These are phyloP conservation scores for Argopecten irradians DNA, from an alignment of 1,140 invertebrate genomes.

Conservation along the genomic window DNA sequence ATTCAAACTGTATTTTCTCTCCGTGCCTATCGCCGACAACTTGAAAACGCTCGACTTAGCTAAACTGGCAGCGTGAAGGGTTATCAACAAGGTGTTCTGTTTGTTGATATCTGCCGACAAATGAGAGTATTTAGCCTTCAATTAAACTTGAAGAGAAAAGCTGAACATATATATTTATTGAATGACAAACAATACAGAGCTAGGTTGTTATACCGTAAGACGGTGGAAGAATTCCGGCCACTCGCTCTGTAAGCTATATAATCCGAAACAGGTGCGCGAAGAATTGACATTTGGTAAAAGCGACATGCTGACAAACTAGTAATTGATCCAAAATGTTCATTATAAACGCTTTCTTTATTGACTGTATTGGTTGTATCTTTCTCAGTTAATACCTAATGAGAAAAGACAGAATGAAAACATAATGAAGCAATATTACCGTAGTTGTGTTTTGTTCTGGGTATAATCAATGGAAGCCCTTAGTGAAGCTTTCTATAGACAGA, in stretches of 20 bases:
- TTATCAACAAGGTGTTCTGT: conserved; percentile 1
- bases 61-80: neutral
- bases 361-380: neutral
- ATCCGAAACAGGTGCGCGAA: conserved; percentile 10
- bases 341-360: neutral
- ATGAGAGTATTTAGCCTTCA: conserved; percentile 21
- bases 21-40: conserved; percentile 13
- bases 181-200: conserved; percentile 5
- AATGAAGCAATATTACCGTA: neutral
- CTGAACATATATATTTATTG: conserved; percentile 19
- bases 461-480: neutral
- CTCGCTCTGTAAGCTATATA: neutral
- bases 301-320: conserved; percentile 7
- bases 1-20: conserved; percentile 22
- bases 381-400: neutral
- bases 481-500: neutral
- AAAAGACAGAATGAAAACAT: neutral
- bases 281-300: conserved; percentile 9
- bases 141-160: conserved; percentile 23
- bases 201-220: neutral
- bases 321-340: conserved; percentile 18
- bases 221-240: conserved; percentile 12
- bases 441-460: neutral
- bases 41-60: conserved; percentile 20
- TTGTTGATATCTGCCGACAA: conserved; percentile 10